Percentiles rank a stretch among this genome's conserved stretches.
phyloP scores from a whole-genome alignment of 2,888 invertebrate genomes.

The Athalia rosae region DNA sequence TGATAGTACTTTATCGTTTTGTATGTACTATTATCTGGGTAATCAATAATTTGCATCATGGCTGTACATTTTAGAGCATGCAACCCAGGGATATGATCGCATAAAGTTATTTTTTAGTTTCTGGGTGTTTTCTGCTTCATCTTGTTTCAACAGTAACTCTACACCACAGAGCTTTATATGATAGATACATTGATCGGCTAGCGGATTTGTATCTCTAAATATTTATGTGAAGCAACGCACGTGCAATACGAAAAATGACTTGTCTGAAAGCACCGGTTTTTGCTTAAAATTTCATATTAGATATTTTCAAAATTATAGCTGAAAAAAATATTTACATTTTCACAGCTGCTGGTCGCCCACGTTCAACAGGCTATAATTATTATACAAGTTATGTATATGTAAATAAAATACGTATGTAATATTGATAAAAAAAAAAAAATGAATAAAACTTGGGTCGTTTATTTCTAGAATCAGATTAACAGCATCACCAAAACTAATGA shows the following conservation, averaged over 20 bases:
- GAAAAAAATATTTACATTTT: constrained; percentile 1
- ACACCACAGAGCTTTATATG: background rate
- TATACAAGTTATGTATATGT: constrained; percentile 35
- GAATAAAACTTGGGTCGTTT: background rate
- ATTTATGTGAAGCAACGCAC: constrained; percentile 6
- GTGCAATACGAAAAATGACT: constrained; percentile 3
- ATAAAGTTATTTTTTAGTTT: constrained; percentile 14
- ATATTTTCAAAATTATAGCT: background rate
- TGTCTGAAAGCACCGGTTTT: constrained; percentile 3
- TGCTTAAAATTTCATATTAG: background rate
- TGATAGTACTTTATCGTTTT: constrained; percentile 19
- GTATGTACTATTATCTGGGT: background rate
- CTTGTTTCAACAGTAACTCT: constrained; percentile 4
- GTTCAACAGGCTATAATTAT: constrained; percentile 24
- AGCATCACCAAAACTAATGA: background rate
- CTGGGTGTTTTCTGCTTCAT: too few relatives aligned
- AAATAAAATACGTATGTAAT: constrained; percentile 40
- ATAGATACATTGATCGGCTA: background rate
- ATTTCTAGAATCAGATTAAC: background rate
- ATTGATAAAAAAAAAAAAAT: background rate
- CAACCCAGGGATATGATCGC: constrained; percentile 17
- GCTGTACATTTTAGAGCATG: constrained; percentile 15
- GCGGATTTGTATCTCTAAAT: background rate
- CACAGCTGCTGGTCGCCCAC: constrained; percentile 11
- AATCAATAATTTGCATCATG: constrained; percentile 11